Percentiles rank a stretch among this genome's conserved stretches.
phyloP scores from a whole-genome alignment of 2,113 vertebrate genomes.

The Halcyon senegalensis region DNA sequence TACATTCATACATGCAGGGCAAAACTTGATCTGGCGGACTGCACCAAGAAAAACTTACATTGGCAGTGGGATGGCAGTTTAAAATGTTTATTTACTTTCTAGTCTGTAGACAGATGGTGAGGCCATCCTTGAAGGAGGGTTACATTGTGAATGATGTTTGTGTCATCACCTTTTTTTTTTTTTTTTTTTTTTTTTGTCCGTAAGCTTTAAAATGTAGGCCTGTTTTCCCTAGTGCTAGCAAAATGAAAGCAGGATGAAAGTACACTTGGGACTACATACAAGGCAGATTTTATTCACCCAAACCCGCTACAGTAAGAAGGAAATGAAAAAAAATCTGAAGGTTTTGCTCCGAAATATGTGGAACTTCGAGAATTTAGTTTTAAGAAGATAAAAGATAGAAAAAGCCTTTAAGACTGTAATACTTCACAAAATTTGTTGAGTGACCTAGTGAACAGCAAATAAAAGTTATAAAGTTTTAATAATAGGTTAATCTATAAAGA shows the following conservation, averaged over 20 bases:
- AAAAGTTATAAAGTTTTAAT: neutral
- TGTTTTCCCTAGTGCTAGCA: neutral
- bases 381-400: neutral
- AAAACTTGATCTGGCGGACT: neutral
- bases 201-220: neutral
- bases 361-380: neutral
- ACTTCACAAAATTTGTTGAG: neutral
- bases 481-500: neutral
- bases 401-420: neutral
- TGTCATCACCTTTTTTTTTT: neutral
- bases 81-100: neutral
- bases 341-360: neutral
- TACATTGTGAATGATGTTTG: neutral
- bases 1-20: accelerated
- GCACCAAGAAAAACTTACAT: neutral
- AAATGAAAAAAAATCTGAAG: neutral
- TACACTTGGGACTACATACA: neutral
- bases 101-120: neutral
- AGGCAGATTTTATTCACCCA: neutral
- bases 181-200: too few species aligned
- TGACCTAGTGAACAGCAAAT: neutral
- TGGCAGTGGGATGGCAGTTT: neutral
- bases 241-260: neutral
- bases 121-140: neutral
- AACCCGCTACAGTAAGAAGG: neutral